A percentile compares a stretch with the other conserved stretches of the same genome.
Evolutionary conservation across 2,888 invertebrate species (phyloP).

Genomic region (Drosophila macrospina): DNA sequence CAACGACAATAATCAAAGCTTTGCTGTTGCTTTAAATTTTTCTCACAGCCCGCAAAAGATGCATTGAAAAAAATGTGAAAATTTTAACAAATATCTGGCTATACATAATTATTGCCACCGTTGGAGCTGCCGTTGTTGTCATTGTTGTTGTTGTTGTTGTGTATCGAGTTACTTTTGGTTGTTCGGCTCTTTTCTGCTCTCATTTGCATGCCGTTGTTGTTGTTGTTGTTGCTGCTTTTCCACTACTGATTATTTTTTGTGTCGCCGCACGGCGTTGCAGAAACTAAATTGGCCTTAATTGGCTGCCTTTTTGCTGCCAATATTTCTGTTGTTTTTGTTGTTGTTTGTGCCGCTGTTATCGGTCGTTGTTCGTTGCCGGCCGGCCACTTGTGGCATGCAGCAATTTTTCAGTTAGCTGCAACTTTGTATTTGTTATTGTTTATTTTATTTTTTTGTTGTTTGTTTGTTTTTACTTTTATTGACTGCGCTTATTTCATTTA

Average conservation of each 20-base stretch:
- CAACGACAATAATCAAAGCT: constrained; percentile 18
- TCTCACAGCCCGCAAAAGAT: constrained; percentile 68
- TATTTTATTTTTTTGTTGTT: not conserved
- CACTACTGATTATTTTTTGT: constrained; percentile 65
- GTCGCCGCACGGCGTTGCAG: constrained; percentile 70
- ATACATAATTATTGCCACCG: constrained; percentile 60
- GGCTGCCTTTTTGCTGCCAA: constrained; percentile 78
- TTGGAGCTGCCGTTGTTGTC: constrained; percentile 23
- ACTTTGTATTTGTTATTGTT: constrained; percentile 20
- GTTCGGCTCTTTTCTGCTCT: constrained; percentile 62
- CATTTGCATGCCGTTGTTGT: constrained; percentile 70
- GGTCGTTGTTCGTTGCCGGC: constrained; percentile 66
- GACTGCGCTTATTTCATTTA: constrained; percentile 67
- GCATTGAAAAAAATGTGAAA: constrained; percentile 54
- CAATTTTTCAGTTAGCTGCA: constrained; percentile 19
- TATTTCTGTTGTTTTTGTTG: constrained; percentile 47
- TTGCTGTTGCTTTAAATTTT: constrained; percentile 58
- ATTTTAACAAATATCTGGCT: constrained; percentile 71
- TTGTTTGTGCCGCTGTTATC: constrained; percentile 60
- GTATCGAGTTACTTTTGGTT: constrained; percentile 77
- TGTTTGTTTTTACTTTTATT: constrained; percentile 54
- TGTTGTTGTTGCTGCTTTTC: constrained; percentile 36
- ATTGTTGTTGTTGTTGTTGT: constrained; percentile 47
- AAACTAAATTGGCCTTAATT: constrained; percentile 80
- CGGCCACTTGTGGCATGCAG: constrained; percentile 75